Conservation (phyloP, 2,113 vertebrate species). For the Capra hircus region DNA sequence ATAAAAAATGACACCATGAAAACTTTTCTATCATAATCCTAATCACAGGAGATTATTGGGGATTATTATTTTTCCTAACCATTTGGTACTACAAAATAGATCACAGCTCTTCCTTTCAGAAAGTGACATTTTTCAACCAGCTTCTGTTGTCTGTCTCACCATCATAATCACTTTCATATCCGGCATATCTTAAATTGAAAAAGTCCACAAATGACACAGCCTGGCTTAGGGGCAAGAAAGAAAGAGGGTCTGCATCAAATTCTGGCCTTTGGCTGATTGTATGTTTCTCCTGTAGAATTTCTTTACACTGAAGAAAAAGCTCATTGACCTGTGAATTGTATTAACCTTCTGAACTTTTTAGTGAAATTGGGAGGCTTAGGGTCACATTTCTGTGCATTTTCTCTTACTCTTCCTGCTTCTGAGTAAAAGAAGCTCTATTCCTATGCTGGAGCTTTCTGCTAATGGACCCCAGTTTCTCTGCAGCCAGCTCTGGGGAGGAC, state of each 20-base stretch:
- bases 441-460: neutral
- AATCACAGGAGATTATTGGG: neutral
- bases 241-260: neutral
- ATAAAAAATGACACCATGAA: neutral
- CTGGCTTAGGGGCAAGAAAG: neutral
- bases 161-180: neutral
- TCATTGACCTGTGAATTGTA: neutral
- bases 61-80: neutral
- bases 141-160: neutral
- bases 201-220: neutral
- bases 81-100: neutral
- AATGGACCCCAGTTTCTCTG: neutral
- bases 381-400: neutral
- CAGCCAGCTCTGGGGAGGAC: neutral
- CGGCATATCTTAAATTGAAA: neutral
- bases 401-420: neutral
- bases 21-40: neutral
- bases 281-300: neutral
- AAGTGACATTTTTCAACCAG: neutral
- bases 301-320: neutral
- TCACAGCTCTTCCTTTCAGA: neutral
- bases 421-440: neutral
- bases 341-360: neutral
- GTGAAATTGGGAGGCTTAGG: neutral
- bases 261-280: neutral